phyloP scores from a whole-genome alignment of 2,797 vertebrate genomes.

The Argya squamiceps region DNA sequence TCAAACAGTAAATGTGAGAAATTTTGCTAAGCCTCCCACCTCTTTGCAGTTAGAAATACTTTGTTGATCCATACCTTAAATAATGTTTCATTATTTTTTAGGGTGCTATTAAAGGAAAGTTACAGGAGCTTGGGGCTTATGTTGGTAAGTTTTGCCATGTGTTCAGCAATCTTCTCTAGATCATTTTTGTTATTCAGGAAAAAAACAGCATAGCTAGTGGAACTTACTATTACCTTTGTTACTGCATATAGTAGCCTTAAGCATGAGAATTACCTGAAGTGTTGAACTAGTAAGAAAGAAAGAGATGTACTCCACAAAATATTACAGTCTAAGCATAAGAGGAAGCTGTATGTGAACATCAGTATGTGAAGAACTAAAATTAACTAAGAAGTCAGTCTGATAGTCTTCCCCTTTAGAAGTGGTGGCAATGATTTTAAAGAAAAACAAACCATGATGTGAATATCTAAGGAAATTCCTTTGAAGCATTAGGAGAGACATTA shows the following conservation, averaged over 20 bases:
- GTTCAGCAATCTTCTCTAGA: background rate
- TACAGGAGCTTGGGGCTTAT: constrained; percentile 96
- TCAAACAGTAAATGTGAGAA: background rate
- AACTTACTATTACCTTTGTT: background rate
- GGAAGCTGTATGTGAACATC: background rate
- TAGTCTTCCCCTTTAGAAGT: background rate
- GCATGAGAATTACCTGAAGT: background rate
- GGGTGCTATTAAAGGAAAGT: constrained; percentile 96
- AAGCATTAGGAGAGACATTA: background rate
- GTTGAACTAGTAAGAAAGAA: background rate
- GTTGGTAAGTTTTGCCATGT: constrained; percentile 85
- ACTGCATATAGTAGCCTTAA: background rate
- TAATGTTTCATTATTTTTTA: constrained; percentile 67
- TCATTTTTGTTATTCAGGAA: background rate
- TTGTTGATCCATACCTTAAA: background rate
- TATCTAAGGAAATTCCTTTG: background rate
- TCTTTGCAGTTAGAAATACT: background rate
- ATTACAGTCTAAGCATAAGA: rapidly evolving
- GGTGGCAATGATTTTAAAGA: background rate
- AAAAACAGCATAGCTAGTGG: background rate
- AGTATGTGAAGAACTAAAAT: background rate
- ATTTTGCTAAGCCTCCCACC: background rate
- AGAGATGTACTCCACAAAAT: background rate
- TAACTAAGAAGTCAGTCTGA: background rate
- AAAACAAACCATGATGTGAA: background rate